These are phyloP conservation scores for Temnothorax longispinosus DNA, from an alignment of 1,140 invertebrate species.

Conservation along the genomic window DNA sequence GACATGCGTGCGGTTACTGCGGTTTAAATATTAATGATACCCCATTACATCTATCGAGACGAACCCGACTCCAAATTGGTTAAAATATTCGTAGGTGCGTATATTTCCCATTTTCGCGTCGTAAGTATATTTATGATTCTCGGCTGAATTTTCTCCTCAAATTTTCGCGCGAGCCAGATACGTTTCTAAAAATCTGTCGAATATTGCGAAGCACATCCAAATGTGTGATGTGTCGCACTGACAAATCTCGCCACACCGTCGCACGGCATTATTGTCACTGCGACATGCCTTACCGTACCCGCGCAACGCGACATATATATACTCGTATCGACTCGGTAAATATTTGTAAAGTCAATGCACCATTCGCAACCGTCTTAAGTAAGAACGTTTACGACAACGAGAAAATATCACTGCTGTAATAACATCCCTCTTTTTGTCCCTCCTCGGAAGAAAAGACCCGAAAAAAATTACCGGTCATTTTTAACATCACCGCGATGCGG, in stretches of 20 bases:
- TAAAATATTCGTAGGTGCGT: background rate
- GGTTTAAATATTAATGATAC: background rate
- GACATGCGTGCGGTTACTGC: background rate
- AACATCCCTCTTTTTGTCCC: background rate
- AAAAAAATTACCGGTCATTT: background rate
- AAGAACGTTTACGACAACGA: background rate
- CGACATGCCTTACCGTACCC: background rate
- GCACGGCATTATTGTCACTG: constrained; percentile 6
- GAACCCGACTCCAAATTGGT: background rate
- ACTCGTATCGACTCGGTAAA: constrained; percentile 26
- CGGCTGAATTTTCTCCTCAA: background rate
- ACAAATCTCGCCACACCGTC: constrained; percentile 4
- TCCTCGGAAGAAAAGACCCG: background rate
- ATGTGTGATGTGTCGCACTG: background rate
- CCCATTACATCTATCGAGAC: background rate
- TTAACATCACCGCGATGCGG: background rate
- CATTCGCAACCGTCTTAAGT: background rate
- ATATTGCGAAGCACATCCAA: background rate
- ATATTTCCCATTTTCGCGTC: background rate
- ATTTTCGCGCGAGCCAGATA: background rate
- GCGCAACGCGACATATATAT: background rate
- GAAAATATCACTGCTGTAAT: constrained; percentile 9
- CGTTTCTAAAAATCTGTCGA: constrained; percentile 9
- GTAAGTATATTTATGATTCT: background rate
- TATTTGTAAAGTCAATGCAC: constrained; percentile 39